Percentiles rank a stretch among this genome's conserved stretches.
Conservation (phyloP, 2,113 vertebrate genomes). For the Passer montanus region DNA sequence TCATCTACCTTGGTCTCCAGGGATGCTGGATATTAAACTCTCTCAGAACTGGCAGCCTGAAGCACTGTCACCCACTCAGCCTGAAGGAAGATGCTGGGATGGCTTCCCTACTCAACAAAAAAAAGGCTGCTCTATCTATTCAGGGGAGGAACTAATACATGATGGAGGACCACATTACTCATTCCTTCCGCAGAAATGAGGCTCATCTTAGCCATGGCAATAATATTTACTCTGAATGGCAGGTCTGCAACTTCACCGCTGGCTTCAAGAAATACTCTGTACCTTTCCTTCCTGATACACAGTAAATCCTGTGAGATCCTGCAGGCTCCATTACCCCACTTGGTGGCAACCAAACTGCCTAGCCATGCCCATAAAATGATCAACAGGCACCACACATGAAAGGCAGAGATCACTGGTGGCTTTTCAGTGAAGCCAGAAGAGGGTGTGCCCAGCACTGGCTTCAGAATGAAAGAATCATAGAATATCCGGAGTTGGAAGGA, state of each 20-base stretch:
- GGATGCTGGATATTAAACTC: not conserved
- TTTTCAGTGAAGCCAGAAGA: not conserved
- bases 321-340: not conserved
- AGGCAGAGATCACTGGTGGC: not conserved
- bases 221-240: not conserved
- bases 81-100: not conserved
- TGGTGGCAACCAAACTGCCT: not conserved
- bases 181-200: not conserved
- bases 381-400: not conserved
- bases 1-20: slow-evolving; percentile 18
- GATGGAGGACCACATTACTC: not conserved
- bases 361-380: not conserved
- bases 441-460: not conserved
- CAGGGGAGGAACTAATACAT: not conserved
- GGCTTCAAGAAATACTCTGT: not conserved
- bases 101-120: not conserved
- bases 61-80: not conserved
- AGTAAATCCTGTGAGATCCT: not conserved
- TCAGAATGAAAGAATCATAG: not conserved
- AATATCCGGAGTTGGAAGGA: not conserved
- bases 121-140: not conserved
- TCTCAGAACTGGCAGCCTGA: not conserved
- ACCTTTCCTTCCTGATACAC: not conserved
- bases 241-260: not conserved
- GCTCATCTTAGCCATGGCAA: not conserved